Evolutionary conservation across 2,797 vertebrate species (phyloP).

Genomic region (Telmatherina bonti): DNA sequence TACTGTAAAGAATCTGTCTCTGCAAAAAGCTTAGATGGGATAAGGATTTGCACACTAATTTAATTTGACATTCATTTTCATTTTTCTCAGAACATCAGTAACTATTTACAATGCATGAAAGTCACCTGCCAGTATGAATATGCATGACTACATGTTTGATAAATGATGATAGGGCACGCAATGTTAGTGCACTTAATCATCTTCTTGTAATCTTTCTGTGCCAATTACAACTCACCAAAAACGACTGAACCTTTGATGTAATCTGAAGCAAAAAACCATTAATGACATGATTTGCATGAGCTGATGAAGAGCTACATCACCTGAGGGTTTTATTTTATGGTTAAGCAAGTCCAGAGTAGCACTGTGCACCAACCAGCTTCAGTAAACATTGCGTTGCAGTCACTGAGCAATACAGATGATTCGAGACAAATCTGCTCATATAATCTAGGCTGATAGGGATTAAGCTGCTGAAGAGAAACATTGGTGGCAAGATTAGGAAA

Average conservation of each 20-base stretch:
- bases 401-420: constrained; percentile 38
- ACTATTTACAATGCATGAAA: constrained; percentile 56
- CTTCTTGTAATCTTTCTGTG: constrained; percentile 40
- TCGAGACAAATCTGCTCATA: constrained; percentile 39
- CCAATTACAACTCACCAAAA: constrained; percentile 59
- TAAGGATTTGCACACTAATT: constrained; percentile 32
- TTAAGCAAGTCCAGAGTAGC: constrained; percentile 43
- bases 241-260: constrained; percentile 63
- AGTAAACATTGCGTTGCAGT: constrained; percentile 30
- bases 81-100: constrained; percentile 48
- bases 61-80: constrained; percentile 45
- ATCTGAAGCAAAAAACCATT: constrained; percentile 61
- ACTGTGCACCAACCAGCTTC: constrained; percentile 33
- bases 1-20: constrained; percentile 5
- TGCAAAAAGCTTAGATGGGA: constrained; percentile 6
- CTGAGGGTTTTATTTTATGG: constrained; percentile 58
- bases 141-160: constrained; percentile 61
- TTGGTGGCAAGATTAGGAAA: constrained; percentile 21
- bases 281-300: constrained; percentile 72
- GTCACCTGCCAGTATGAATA: constrained; percentile 62
- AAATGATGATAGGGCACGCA: constrained; percentile 63
- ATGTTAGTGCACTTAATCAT: constrained; percentile 39
- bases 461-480: constrained; percentile 27
- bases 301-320: constrained; percentile 67
- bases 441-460: constrained; percentile 25